Conservation (phyloP, 1,140 invertebrate species). For the Heliconius melpomene region DNA sequence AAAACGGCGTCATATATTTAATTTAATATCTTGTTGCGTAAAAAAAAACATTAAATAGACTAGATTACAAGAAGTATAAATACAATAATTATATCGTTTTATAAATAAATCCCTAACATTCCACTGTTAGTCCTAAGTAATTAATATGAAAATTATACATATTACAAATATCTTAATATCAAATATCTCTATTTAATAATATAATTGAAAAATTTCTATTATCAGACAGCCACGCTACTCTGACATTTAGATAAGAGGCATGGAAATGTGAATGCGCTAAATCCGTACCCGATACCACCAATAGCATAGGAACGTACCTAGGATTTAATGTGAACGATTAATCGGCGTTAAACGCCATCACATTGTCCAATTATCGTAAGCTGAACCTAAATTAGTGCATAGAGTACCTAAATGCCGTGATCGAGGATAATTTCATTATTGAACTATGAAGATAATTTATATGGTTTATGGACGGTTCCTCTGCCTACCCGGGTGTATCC, state of each 20-base stretch:
- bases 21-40: too few relatives aligned
- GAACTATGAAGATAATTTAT: background rate
- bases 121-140: too few relatives aligned
- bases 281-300: slow-evolving; percentile 18
- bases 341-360: slow-evolving; percentile 2
- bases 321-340: slow-evolving; percentile 13
- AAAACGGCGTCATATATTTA: too few relatives aligned
- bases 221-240: slow-evolving; percentile 15
- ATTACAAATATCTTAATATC: background rate
- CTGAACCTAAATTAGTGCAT: background rate
- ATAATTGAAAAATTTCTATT: background rate
- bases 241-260: slow-evolving; percentile 27
- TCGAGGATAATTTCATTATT: background rate
- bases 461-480: background rate
- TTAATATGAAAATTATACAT: background rate
- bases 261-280: slow-evolving; percentile 28
- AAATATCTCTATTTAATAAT: background rate
- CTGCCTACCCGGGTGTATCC: too few relatives aligned
- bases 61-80: too few relatives aligned
- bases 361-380: slow-evolving; percentile 13
- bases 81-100: too few relatives aligned
- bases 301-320: background rate
- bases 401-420: background rate
- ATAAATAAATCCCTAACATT: background rate
- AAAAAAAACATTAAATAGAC: too few relatives aligned